Percentiles rank a stretch among this genome's conserved stretches.
Conservation (phyloP, 2,888 invertebrate genomes). For the Drosophila nr. perissopoda region DNA sequence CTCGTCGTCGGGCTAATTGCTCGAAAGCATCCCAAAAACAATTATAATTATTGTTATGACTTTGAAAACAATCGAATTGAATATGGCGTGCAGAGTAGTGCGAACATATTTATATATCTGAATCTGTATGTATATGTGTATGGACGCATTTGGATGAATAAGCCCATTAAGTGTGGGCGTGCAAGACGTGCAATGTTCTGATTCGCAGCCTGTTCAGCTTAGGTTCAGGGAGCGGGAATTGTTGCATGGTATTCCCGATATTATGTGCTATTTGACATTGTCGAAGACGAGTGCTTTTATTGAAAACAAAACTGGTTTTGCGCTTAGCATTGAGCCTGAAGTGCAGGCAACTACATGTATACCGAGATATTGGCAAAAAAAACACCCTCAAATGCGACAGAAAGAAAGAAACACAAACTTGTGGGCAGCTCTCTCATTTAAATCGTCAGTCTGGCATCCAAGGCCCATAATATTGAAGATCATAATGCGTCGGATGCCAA, state of each 20-base stretch:
- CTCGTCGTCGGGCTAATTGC: neutral
- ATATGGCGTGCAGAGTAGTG: neutral
- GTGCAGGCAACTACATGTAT: constrained; percentile 48
- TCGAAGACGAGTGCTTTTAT: constrained; percentile 36
- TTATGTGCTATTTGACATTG: constrained; percentile 25
- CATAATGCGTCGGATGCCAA: constrained; percentile 36
- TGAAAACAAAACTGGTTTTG: constrained; percentile 61
- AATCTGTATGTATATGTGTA: too few species aligned
- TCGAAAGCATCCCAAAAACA: constrained; percentile 6
- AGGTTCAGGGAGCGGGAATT: constrained; percentile 10
- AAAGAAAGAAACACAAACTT: constrained; percentile 30
- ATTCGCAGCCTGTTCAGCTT: constrained; percentile 16
- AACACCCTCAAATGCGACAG: constrained; percentile 31
- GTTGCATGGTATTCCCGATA: constrained; percentile 65
- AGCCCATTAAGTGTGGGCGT: constrained; percentile 28
- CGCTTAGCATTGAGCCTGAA: constrained; percentile 65
- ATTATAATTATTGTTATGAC: constrained; percentile 33
- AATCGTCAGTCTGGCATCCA: constrained; percentile 41
- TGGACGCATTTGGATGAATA: constrained; percentile 33
- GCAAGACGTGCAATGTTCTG: constrained; percentile 27
- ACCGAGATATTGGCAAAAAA: constrained; percentile 27
- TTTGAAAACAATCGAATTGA: constrained; percentile 34
- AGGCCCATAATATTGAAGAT: constrained; percentile 36
- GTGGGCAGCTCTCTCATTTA: constrained; percentile 60
- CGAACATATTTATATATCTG: constrained; percentile 4